These are phyloP conservation scores for Lasioglossum albipes DNA, from an alignment of 1,140 invertebrate species.

Conservation along the genomic window DNA sequence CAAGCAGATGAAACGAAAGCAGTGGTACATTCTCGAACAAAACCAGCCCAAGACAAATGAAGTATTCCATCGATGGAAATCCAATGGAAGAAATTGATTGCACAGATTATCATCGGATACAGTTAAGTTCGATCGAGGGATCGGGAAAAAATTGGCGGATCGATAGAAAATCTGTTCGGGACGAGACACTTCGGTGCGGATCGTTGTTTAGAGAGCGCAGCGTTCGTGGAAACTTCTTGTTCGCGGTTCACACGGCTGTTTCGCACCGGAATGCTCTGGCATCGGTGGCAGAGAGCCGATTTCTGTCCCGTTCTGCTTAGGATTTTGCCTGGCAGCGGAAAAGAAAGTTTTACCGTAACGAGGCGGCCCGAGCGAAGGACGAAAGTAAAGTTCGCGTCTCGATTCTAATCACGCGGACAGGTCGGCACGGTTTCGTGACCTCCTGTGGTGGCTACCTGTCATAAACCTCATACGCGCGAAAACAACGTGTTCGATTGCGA, in stretches of 20 bases:
- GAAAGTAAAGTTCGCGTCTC: slow-evolving; percentile 58
- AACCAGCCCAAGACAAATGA: no score
- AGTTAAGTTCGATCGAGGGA: background rate
- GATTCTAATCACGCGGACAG: slow-evolving; percentile 60
- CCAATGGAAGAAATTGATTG: background rate
- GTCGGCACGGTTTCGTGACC: slow-evolving; percentile 29
- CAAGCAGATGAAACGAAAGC: no score
- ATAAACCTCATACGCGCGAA: slow-evolving; percentile 2
- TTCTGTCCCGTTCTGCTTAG: slow-evolving; percentile 27
- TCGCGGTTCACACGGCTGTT: slow-evolving; percentile 15
- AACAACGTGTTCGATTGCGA: background rate
- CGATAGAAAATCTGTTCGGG: background rate
- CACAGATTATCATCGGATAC: background rate
- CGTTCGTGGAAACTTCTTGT: background rate
- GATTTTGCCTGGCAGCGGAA: slow-evolving; percentile 28
- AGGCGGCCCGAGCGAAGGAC: slow-evolving; percentile 33
- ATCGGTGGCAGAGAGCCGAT: background rate
- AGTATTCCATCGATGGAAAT: no score
- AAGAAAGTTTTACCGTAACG: slow-evolving; percentile 53
- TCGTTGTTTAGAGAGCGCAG: slow-evolving; percentile 7
- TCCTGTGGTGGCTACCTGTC: background rate
- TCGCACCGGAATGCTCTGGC: slow-evolving; percentile 1
- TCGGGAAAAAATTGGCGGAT: background rate
- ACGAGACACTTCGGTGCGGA: background rate
- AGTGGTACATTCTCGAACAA: no score